Conservation (phyloP, 2,113 vertebrate species). For the Tyto alba region DNA sequence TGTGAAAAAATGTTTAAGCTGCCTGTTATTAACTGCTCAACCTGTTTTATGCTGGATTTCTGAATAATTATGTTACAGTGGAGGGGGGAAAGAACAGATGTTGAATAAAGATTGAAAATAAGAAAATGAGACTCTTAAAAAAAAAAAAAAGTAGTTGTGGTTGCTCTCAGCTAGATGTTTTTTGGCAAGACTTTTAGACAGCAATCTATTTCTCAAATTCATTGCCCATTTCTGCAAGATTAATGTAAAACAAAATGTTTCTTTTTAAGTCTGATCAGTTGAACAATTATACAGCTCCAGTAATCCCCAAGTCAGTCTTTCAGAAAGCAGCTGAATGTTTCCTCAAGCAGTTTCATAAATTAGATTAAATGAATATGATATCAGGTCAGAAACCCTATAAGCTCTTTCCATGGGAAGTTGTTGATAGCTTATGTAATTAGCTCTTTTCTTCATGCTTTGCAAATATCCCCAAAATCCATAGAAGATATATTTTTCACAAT, state of each 20-base stretch:
- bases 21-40: slow-evolving; percentile 57
- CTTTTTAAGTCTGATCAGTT: slow-evolving; percentile 50
- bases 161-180: slow-evolving; percentile 24
- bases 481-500: not conserved
- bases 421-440: slow-evolving; percentile 40
- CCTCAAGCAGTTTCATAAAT: slow-evolving; percentile 51
- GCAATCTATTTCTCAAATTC: slow-evolving; percentile 56
- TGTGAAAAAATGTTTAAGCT: slow-evolving; percentile 56
- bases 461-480: slow-evolving; percentile 21
- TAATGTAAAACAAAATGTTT: slow-evolving; percentile 61
- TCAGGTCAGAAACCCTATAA: slow-evolving; percentile 38
- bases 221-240: slow-evolving; percentile 64
- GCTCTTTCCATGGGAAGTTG: not conserved
- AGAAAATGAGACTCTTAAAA: slow-evolving; percentile 43
- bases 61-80: slow-evolving; percentile 55
- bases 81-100: slow-evolving; percentile 57
- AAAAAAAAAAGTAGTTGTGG: not conserved
- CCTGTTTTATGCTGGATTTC: slow-evolving; percentile 54
- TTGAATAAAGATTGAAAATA: slow-evolving; percentile 56
- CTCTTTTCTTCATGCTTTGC: not conserved
- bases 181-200: slow-evolving; percentile 52
- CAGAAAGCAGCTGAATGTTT: slow-evolving; percentile 57
- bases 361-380: slow-evolving; percentile 59
- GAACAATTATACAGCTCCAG: slow-evolving; percentile 50
- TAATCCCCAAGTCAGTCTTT: slow-evolving; percentile 54